Conservation (phyloP, 2,113 vertebrate species). For the Rhodinocichla rosea region DNA sequence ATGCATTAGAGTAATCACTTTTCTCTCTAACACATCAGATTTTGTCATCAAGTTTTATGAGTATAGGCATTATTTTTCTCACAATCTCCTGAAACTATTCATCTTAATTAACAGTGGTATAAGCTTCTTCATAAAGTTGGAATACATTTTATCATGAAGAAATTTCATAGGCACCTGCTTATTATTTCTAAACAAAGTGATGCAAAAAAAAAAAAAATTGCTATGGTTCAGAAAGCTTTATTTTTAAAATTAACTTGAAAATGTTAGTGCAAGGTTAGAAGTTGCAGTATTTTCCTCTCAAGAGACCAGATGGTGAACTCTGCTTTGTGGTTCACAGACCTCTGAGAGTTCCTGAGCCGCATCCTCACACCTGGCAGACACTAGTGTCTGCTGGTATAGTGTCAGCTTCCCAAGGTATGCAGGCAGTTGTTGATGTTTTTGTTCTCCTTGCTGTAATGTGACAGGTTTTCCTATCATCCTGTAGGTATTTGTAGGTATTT, state of each 20-base stretch:
- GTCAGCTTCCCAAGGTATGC: neutral
- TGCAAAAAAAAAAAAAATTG: neutral
- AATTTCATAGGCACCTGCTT: neutral
- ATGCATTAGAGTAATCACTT: constrained; percentile 23
- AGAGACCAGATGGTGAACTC: neutral
- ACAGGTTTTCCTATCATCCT: neutral
- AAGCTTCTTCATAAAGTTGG: neutral
- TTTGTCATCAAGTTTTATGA: constrained; percentile 47
- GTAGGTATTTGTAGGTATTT: neutral
- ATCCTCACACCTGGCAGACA: neutral
- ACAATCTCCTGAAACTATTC: neutral
- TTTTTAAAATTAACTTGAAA: neutral
- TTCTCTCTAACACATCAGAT: constrained; percentile 12
- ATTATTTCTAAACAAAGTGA: neutral
- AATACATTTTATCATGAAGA: neutral
- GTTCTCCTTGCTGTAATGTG: neutral
- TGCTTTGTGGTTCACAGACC: neutral
- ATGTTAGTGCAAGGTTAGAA: neutral
- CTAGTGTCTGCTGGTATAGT: neutral
- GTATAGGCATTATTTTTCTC: constrained; percentile 2
- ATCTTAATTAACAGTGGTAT: constrained; percentile 36
- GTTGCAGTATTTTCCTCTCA: neutral
- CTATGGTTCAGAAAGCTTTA: neutral
- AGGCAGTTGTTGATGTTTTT: neutral
- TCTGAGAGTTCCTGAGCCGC: neutral